Conservation (phyloP, 1,140 invertebrate species). For the Octopus bimaculoides region DNA sequence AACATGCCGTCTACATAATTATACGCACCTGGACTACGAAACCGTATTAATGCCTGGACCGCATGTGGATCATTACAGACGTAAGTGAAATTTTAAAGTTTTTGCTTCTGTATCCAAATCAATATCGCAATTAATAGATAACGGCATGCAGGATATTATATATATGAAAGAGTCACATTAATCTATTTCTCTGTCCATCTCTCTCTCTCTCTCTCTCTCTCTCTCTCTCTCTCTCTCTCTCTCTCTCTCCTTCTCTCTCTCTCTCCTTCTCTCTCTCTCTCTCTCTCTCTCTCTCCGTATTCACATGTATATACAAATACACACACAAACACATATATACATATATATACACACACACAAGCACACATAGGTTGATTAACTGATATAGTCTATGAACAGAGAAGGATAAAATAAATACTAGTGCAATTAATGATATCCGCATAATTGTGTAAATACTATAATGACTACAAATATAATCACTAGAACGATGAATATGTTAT, state of each 20-base stretch:
- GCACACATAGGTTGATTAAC: no score
- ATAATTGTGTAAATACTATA: no score
- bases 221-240: neutral
- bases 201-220: neutral
- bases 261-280: neutral
- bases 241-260: neutral
- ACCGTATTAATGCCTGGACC: slow-evolving; percentile 30
- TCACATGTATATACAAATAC: neutral
- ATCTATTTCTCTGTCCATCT: neutral
- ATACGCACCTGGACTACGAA: slow-evolving; percentile 33
- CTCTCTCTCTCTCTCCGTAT: neutral
- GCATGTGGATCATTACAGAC: slow-evolving; percentile 43
- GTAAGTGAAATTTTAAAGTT: slow-evolving; percentile 27
- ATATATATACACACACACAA: no score
- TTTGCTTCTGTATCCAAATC: neutral
- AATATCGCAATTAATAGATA: neutral
- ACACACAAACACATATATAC: neutral
- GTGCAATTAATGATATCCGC: no score
- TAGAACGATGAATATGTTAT: no score
- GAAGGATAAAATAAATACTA: no score
- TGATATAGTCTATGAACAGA: no score
- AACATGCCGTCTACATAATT: slow-evolving; percentile 39
- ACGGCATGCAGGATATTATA: neutral
- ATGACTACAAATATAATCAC: no score
- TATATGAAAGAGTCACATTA: neutral